Conservation (phyloP, 2,113 vertebrate species). For the Pycnonotus jocosus region DNA sequence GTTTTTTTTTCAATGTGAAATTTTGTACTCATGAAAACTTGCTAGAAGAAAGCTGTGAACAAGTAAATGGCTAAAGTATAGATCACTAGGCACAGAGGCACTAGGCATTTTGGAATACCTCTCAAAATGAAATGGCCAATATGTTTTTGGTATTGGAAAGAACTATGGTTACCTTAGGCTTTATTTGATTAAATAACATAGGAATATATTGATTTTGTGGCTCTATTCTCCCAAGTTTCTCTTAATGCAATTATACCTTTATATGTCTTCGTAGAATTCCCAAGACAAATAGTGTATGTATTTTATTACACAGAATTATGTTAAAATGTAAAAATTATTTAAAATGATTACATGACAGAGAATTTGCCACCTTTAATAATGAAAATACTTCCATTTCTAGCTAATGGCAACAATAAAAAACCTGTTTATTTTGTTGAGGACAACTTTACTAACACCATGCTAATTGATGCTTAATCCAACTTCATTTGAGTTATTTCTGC, state of each 20-base stretch:
- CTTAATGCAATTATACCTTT: neutral
- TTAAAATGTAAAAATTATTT: neutral
- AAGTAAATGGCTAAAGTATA: neutral
- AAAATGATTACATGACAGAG: neutral
- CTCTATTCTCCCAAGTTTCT: neutral
- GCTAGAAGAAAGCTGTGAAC: neutral
- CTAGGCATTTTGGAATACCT: too few relatives aligned
- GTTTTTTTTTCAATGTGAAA: neutral
- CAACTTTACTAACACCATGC: neutral
- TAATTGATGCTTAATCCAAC: neutral
- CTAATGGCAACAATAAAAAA: neutral
- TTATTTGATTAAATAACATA: neutral
- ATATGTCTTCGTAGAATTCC: neutral
- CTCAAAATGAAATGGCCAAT: neutral
- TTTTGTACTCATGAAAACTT: neutral
- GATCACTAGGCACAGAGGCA: neutral
- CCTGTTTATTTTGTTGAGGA: neutral
- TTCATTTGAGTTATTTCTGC: neutral
- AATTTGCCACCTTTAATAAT: neutral
- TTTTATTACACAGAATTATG: neutral
- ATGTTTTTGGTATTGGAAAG: neutral
- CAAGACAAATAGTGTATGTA: neutral
- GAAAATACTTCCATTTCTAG: neutral
- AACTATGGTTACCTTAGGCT: neutral
- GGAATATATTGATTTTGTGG: neutral